phyloP scores from a whole-genome alignment of 2,113 vertebrate species.

The Orcinus orca region DNA sequence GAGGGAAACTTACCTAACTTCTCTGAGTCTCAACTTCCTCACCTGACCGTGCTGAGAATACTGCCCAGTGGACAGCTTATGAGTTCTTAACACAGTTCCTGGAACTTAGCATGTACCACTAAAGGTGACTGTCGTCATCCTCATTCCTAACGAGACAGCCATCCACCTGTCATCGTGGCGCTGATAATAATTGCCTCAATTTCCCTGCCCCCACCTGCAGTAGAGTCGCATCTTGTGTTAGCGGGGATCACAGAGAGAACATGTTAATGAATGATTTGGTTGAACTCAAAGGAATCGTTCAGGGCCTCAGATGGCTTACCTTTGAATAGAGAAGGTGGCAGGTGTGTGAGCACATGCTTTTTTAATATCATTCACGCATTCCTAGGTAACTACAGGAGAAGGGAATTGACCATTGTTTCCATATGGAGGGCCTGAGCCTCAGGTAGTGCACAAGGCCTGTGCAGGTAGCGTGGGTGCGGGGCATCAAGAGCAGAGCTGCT shows the following conservation, averaged over 20 bases:
- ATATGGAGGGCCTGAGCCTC: background rate
- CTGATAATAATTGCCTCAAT: background rate
- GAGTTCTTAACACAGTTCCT: background rate
- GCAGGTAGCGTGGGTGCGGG: background rate
- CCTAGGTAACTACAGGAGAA: background rate
- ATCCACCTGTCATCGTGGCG: background rate
- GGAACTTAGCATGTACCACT: background rate
- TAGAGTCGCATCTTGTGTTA: background rate
- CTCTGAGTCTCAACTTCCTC: background rate
- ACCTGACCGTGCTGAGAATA: background rate
- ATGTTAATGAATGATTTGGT: conserved; percentile 46
- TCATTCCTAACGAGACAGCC: background rate
- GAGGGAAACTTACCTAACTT: background rate
- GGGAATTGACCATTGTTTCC: accelerated
- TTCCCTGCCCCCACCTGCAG: background rate
- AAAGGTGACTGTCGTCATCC: background rate
- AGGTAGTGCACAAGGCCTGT: background rate
- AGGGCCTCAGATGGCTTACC: conserved; percentile 38
- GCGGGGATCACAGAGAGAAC: conserved; percentile 19
- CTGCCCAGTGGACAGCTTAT: background rate
- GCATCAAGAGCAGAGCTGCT: background rate
- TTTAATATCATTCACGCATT: background rate
- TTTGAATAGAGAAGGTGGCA: background rate
- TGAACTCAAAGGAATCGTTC: conserved; percentile 39
- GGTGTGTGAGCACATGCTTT: background rate